These are phyloP conservation scores for Ceyx margarethae DNA, from an alignment of 2,113 vertebrate genomes.

Conservation along the genomic window DNA sequence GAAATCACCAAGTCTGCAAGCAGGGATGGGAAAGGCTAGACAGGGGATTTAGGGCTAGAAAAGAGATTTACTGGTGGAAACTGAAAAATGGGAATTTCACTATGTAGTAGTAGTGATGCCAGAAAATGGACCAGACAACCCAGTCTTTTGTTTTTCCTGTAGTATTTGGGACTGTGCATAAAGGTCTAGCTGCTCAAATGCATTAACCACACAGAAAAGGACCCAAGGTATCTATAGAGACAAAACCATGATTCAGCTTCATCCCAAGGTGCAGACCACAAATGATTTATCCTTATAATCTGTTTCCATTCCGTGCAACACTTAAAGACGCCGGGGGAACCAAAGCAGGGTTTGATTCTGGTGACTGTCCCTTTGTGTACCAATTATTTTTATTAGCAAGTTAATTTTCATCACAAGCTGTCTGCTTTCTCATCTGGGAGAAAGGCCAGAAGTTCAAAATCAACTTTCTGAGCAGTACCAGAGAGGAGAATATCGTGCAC, in stretches of 20 bases:
- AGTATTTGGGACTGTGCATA: neutral
- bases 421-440: neutral
- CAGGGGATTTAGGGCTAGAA: neutral
- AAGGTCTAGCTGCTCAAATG: neutral
- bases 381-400: slow-evolving; percentile 35
- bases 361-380: neutral
- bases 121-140: neutral
- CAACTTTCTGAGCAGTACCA: accelerated
- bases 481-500: accelerated
- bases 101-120: neutral
- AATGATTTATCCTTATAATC: neutral
- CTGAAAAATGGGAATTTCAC: neutral
- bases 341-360: neutral
- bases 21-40: neutral
- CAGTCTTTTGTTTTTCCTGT: neutral
- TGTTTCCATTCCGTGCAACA: neutral
- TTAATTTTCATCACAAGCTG: slow-evolving; percentile 4
- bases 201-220: neutral
- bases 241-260: neutral
- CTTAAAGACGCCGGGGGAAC: neutral
- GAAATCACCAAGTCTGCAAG: neutral
- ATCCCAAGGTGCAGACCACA: neutral
- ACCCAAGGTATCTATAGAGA: neutral
- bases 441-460: neutral
- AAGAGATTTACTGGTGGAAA: neutral